Base-by-base conservation (phyloP, 2,113 vertebrate species). In the Melierax canorus region DNA sequence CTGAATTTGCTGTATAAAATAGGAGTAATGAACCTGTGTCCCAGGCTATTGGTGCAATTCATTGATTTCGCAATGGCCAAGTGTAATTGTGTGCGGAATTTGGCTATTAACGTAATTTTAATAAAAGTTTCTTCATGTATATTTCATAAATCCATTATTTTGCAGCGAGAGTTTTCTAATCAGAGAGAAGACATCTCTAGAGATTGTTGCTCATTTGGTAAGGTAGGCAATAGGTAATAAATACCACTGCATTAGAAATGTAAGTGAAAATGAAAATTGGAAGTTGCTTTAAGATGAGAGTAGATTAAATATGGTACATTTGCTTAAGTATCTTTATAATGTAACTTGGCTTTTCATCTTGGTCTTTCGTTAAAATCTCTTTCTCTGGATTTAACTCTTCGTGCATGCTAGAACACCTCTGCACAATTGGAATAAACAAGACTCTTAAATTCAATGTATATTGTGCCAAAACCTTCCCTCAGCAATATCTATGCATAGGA, bases 71-170 rank as follows among this genome's bases (percentile, higher is more conserved):
- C 86, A 89, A 97, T 87, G 77, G 43, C 73, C 76, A 91, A 89
- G 94, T 94, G 97, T 94, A 97, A 96, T 94, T 94, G 92, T 91
- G 92, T 93, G 92, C 95, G 97, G 97, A 92, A 97, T 95, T 94
- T 84, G 24, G 88, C 94, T 92, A 94, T 96, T 96, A 97, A 94
- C 92, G 94, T 92, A 95, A 97, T 95, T 97, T 97, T 95, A 96
- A 97, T 97, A 97, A 94, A 94, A 93, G 86, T 96, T 96, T 94
- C 92, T 96, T 97, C 86, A 88, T 94, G 92, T 94, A 95, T 97
- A 85, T 97, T 96, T 94, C 79, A 94, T 94, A 96, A 92, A 95
- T 91, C 79, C 91, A 86, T 75, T 97, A 77, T 91, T 96, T 96
- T 96, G 69, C 78, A 88, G 55, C 4, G 3, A 94, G 92, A 92